Evolutionary conservation across 2,888 invertebrate genomes (phyloP).

Genomic region (Torymus tubicola): DNA sequence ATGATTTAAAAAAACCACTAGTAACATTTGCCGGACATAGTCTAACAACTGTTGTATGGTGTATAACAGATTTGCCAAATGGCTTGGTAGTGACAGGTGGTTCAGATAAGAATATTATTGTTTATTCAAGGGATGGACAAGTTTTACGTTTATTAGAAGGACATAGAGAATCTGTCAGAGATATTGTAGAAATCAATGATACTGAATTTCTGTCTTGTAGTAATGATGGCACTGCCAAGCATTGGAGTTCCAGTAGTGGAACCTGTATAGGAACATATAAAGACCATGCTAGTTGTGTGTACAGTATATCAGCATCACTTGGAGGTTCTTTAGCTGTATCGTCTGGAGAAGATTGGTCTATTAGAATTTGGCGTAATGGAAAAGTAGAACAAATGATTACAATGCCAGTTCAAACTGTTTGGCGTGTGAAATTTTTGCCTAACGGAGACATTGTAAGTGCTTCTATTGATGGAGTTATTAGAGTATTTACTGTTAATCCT

Average conservation of each 20-base stretch:
- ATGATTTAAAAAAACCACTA: conserved; percentile 72
- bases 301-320: conserved; percentile 76
- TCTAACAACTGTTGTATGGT: conserved; percentile 95
- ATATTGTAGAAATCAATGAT: conserved; percentile 83
- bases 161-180: conserved; percentile 95
- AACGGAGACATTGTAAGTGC: conserved; percentile 97
- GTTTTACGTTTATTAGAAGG: conserved; percentile 79
- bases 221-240: conserved; percentile 92
- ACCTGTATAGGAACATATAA: conserved; percentile 86
- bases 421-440: conserved; percentile 87
- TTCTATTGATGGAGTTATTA: conserved; percentile 85
- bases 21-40: conserved; percentile 66
- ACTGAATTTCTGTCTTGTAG: conserved; percentile 91
- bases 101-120: conserved; percentile 92
- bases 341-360: conserved; percentile 90
- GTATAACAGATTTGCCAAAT: conserved; percentile 80
- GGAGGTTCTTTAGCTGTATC: conserved; percentile 84
- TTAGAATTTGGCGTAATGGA: conserved; percentile 87
- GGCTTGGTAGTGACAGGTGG: conserved; percentile 90
- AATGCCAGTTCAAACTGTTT: conserved; percentile 92
- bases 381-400: conserved; percentile 82
- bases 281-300: conserved; percentile 93
- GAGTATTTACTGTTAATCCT: conserved; percentile 89
- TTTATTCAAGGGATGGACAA: conserved; percentile 86
- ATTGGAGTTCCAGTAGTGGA: conserved; percentile 88